Base-by-base conservation (phyloP, 2,797 vertebrate species). In the Poliocrania exsul region DNA sequence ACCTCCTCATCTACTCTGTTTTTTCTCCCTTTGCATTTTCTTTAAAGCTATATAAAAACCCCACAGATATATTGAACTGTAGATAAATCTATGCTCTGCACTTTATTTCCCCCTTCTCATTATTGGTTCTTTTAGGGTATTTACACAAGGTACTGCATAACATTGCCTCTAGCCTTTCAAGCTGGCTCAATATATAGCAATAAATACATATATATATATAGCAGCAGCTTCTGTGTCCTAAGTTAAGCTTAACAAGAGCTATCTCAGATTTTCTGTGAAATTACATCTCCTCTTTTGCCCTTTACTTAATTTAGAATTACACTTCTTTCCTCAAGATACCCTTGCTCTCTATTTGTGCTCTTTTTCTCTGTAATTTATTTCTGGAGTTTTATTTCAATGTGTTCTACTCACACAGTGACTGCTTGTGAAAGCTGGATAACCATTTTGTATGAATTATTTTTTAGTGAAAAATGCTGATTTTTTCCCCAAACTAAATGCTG, bases 231-330 rank as follows among this genome's bases (percentile, higher is more conserved):
- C 49, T 86, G 53, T 58, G 49, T 38, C 46, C 85, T 42, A 83
- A 81, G 12, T 88, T 46, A 85, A 57, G 57, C 57, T 65, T 81
- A 79, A 84, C 33, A 26, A 42, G 21, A 75, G 47, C 58, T 86
- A 90, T 62, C 77, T 92, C 71, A 81, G 58, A 84, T 92, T 86
- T 79, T 49, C 51, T 81, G 74, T 70, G 81, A 81, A 93, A 90
- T 20, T 77, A 17, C 54, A 44, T 65, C 35, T 88, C n/a, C 21
- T 71, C 57, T 78, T 81, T 86, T 83, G 42, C 70, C 77, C 70
- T 90, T 84, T 81, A 64, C 35, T 77, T 60, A 64, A 46, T 90
- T 81, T 70, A 86, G 60, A 57, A 72, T 57, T 73, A 74, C 13
- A 53, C 33, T 75, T 58, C 33, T 66, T 83, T 79, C 42, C 88